A percentile compares a stretch with the other conserved stretches of the same genome.
Evolutionary conservation across 2,113 vertebrate genomes (phyloP).

Genomic region (Illadopsis cleaveri): DNA sequence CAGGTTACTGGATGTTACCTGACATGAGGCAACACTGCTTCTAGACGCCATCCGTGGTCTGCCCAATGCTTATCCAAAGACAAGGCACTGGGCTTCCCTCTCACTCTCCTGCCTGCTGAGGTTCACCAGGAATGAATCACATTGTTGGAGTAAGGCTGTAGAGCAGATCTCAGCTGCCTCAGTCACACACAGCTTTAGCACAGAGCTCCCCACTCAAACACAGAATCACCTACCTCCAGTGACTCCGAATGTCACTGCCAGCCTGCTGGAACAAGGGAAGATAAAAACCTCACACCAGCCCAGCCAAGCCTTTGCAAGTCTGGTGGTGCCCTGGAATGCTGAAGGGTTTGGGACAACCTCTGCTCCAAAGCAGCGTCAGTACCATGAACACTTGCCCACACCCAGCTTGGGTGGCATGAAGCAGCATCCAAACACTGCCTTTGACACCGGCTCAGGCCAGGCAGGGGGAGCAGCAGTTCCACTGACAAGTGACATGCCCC

Average conservation of each 20-base stretch:
- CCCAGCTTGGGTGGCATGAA: accelerated
- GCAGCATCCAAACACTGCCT: not conserved
- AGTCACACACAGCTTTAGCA: not conserved
- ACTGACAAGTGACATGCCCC: accelerated
- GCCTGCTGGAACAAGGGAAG: not conserved
- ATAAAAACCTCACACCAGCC: not conserved
- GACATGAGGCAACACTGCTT: not conserved
- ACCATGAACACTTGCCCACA: accelerated
- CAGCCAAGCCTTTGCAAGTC: not conserved
- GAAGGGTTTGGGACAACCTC: not conserved
- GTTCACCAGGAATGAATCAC: not conserved
- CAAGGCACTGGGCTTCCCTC: not conserved
- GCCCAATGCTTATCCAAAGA: accelerated
- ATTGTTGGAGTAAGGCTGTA: accelerated
- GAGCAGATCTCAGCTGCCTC: not conserved
- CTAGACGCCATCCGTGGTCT: accelerated
- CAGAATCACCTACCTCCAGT: accelerated
- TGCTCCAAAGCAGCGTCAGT: not conserved
- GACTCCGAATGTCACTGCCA: accelerated
- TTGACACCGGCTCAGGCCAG: accelerated
- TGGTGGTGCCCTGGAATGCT: accelerated
- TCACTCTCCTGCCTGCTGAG: not conserved
- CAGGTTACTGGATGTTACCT: not conserved
- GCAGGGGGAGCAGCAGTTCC: not conserved
- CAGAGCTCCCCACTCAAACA: not conserved